Percentiles rank a stretch among this genome's conserved stretches.
Evolutionary conservation across 2,113 vertebrate species (phyloP).

Genomic region (Apistogramma diplotaenia): DNA sequence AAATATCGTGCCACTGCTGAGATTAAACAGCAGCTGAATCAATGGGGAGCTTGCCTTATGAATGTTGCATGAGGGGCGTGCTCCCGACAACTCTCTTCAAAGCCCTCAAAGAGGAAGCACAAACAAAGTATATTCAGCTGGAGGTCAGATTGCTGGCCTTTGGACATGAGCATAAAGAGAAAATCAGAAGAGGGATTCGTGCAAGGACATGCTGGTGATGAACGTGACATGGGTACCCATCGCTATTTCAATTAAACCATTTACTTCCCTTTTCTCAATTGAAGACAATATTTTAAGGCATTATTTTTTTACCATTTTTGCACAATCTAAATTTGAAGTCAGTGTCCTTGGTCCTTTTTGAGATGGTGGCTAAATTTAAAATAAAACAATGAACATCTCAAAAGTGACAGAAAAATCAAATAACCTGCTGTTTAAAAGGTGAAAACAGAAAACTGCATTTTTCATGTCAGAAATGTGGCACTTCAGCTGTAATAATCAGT

Average conservation of each 20-base stretch:
- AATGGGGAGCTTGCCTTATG: conserved; percentile 54
- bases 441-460: neutral
- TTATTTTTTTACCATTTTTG: neutral
- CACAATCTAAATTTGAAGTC: neutral
- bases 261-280: neutral
- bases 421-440: neutral
- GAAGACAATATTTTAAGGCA: neutral
- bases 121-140: conserved; percentile 45
- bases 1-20: conserved; percentile 50
- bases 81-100: conserved; percentile 36
- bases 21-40: conserved; percentile 69
- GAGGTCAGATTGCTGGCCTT: conserved; percentile 45
- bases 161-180: conserved; percentile 6
- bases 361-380: neutral
- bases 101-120: conserved; percentile 31
- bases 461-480: neutral
- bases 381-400: neutral
- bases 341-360: neutral
- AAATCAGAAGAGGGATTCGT: neutral
- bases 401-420: neutral
- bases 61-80: conserved; percentile 57
- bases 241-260: neutral
- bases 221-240: neutral
- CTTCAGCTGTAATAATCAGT: neutral
- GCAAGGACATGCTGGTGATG: neutral